These are phyloP conservation scores for Dreissena polymorpha DNA, from an alignment of 1,140 invertebrate genomes.

Conservation along the genomic window DNA sequence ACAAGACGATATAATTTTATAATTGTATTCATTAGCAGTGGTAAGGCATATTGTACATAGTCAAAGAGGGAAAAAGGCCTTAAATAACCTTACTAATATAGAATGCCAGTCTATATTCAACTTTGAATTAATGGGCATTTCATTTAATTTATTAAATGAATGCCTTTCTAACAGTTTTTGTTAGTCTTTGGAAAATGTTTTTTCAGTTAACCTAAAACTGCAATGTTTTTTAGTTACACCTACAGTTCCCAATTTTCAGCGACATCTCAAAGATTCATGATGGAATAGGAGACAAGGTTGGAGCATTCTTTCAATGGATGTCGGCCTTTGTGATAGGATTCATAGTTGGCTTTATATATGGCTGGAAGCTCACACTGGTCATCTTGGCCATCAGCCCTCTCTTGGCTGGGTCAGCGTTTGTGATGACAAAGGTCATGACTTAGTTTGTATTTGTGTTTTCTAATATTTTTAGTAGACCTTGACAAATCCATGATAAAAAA, in stretches of 20 bases:
- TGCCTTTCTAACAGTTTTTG: neutral
- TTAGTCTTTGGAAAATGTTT: neutral
- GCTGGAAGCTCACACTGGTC: conserved; percentile 78
- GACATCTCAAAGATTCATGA: conserved; percentile 94
- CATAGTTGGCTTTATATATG: conserved; percentile 76
- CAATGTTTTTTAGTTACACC: too few species aligned
- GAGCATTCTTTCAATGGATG: conserved; percentile 84
- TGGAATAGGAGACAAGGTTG: conserved; percentile 94
- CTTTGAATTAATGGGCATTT: neutral
- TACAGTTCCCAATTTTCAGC: conserved; percentile 80
- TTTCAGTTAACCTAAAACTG: neutral
- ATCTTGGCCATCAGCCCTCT: conserved; percentile 76
- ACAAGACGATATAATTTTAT: too few species aligned
- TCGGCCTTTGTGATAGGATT: conserved; percentile 74
- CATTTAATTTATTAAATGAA: neutral
- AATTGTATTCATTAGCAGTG: too few species aligned
- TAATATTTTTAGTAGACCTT: too few species aligned
- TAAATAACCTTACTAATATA: too few species aligned
- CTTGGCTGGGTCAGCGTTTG: conserved; percentile 64
- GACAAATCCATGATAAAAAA: too few species aligned
- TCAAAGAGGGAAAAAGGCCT: neutral
- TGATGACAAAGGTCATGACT: conserved; percentile 71
- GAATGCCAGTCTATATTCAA: too few species aligned
- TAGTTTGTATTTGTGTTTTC: too few species aligned
- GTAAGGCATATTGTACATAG: too few species aligned